Evolutionary conservation across 2,888 invertebrate species (phyloP).

Genomic region (Amblyjoppa proteus): DNA sequence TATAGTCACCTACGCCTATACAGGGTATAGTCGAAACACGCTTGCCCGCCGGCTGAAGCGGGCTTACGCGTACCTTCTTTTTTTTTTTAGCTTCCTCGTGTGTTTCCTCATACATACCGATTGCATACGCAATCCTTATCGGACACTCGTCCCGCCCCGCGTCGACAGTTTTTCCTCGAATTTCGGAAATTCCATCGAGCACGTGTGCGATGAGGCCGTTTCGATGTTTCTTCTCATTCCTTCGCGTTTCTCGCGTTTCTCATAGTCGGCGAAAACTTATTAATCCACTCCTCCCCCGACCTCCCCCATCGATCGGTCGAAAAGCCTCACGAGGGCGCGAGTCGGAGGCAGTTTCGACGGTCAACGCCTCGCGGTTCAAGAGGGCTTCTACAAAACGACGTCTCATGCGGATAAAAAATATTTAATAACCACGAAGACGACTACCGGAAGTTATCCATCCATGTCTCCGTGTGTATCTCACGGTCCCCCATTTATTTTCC

Average conservation of each 20-base stretch:
- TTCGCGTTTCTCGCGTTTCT: slow-evolving; percentile 1
- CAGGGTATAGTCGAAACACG: slow-evolving; percentile 44
- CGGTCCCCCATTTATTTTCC: not conserved
- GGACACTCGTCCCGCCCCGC: not conserved
- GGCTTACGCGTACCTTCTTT: slow-evolving; percentile 34
- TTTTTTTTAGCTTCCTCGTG: slow-evolving; percentile 15
- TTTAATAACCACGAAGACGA: slow-evolving; percentile 21
- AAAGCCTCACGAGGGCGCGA: not conserved
- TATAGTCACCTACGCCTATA: slow-evolving; percentile 34
- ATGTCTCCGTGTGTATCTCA: not conserved
- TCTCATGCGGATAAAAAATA: slow-evolving; percentile 13
- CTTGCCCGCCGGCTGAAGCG: slow-evolving; percentile 57
- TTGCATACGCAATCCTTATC: slow-evolving; percentile 29
- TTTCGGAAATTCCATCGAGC: not conserved
- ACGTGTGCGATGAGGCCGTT: not conserved
- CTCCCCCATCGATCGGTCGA: slow-evolving; percentile 15
- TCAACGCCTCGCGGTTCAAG: slow-evolving; percentile 1
- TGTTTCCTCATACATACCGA: slow-evolving; percentile 13
- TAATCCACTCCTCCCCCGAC: not conserved
- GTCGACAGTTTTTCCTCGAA: not conserved
- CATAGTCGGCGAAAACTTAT: slow-evolving; percentile 11
- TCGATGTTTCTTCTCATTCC: not conserved
- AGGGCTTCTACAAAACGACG: not conserved
- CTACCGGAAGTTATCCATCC: slow-evolving; percentile 18
- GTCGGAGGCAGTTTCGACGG: not conserved